phyloP scores from a whole-genome alignment of 2,113 vertebrate species.

The Agapornis roseicollis region DNA sequence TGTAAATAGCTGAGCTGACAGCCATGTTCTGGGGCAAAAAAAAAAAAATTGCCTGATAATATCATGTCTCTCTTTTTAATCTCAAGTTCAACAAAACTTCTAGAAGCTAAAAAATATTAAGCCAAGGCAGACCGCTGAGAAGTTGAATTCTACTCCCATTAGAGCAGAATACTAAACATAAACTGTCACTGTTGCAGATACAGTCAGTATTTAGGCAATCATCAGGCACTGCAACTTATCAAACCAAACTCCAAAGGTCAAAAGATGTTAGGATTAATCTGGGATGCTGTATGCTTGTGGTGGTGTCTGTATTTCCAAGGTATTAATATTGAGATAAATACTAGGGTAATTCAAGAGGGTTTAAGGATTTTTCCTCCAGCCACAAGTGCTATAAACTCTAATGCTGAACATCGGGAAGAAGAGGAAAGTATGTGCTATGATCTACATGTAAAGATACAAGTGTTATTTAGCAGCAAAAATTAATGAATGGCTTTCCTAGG shows the following conservation, averaged over 20 bases:
- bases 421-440: neutral
- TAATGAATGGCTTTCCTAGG: neutral
- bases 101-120: neutral
- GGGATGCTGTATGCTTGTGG: neutral
- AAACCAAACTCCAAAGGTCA: neutral
- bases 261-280: neutral
- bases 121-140: neutral
- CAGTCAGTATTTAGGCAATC: neutral
- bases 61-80: neutral
- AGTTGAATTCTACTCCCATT: neutral
- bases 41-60: neutral
- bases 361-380: fast-evolving
- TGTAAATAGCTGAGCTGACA: neutral
- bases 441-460: neutral
- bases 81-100: neutral
- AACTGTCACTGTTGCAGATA: fast-evolving
- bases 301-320: neutral
- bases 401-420: neutral
- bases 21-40: neutral
- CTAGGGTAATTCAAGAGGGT: neutral
- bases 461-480: neutral
- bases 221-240: neutral
- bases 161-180: neutral
- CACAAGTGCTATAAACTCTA: neutral
- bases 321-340: neutral